Percentiles rank a stretch among this genome's conserved stretches.
These are phyloP conservation scores for Hoplostethus atlanticus DNA, from an alignment of 2,797 vertebrate genomes.

Conservation along the genomic window DNA sequence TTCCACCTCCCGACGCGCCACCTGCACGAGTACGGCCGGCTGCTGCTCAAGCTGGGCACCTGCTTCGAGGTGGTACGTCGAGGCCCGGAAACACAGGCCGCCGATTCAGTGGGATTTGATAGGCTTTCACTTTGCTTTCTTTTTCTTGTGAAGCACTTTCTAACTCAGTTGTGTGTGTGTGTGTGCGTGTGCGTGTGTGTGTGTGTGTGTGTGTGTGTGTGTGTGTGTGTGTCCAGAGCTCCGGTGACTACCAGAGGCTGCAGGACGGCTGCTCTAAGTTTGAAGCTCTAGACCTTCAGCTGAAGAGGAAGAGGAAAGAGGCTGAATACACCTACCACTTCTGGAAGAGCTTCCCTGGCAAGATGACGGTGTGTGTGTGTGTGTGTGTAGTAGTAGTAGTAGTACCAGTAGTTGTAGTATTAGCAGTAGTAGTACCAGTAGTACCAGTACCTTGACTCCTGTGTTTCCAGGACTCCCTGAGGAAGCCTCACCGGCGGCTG, in stretches of 20 bases:
- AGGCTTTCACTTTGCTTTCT: too few species aligned
- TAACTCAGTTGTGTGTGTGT: too few species aligned
- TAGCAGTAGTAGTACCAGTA: neutral
- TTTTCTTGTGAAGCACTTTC: too few species aligned
- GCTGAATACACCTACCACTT: slow-evolving; percentile 94
- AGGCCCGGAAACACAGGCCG: too few species aligned
- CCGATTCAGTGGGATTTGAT: too few species aligned
- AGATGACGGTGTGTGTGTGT: slow-evolving; percentile 91
- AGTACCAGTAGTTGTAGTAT: neutral
- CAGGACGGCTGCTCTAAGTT: slow-evolving; percentile 92
- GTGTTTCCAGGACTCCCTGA: slow-evolving; percentile 88
- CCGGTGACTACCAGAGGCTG: slow-evolving; percentile 91
- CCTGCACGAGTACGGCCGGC: slow-evolving; percentile 89
- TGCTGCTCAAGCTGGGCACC: slow-evolving; percentile 93
- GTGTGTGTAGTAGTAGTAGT: neutral
- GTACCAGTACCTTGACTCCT: too few species aligned
- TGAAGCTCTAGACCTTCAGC: slow-evolving; percentile 88
- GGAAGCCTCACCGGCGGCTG: slow-evolving; percentile 91
- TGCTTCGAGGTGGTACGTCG: slow-evolving; percentile 94
- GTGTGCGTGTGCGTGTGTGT: slow-evolving; percentile 13
- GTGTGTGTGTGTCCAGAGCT: slow-evolving; percentile 77
- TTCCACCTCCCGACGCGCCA: slow-evolving; percentile 91
- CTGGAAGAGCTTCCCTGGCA: slow-evolving; percentile 98
- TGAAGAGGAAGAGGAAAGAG: slow-evolving; percentile 92
- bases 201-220: slow-evolving; percentile 25